Percentiles rank a stretch among this genome's conserved stretches.
phyloP scores from a whole-genome alignment of 2,888 invertebrate species.

The Asteroscopus sphinx region DNA sequence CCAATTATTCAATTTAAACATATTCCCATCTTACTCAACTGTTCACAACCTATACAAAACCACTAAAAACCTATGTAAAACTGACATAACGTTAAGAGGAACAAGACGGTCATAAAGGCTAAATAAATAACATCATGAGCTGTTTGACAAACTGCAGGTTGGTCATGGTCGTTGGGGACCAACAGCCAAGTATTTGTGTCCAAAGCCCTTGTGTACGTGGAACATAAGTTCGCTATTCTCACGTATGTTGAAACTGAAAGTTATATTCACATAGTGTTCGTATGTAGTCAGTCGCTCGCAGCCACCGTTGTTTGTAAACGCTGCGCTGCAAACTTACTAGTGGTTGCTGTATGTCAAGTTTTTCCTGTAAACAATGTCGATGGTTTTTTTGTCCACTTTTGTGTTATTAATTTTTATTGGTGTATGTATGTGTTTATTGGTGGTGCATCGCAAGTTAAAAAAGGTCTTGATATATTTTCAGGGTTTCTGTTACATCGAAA shows the following conservation, averaged over 20 bases:
- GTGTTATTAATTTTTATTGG: background rate
- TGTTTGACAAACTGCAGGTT: constrained; percentile 40
- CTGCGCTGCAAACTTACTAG: constrained; percentile 74
- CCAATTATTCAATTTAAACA: background rate
- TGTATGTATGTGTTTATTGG: too few species aligned
- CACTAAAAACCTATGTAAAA: constrained; percentile 15
- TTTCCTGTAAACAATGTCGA: constrained; percentile 63
- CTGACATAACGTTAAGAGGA: constrained; percentile 33
- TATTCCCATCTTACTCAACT: background rate
- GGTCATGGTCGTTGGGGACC: constrained; percentile 18
- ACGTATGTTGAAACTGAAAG: constrained; percentile 68
- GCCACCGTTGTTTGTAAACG: constrained; percentile 82
- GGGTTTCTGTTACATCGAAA: background rate
- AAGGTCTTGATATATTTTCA: background rate
- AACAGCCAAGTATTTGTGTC: constrained; percentile 21
- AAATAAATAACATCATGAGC: constrained; percentile 32
- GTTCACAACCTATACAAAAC: constrained; percentile 7
- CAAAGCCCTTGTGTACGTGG: constrained; percentile 34
- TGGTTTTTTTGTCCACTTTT: constrained; percentile 22
- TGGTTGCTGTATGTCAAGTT: constrained; percentile 62
- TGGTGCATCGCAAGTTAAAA: background rate
- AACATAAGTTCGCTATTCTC: constrained; percentile 47
- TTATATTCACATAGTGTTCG: constrained; percentile 69
- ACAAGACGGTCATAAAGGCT: constrained; percentile 37
- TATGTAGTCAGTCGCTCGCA: constrained; percentile 78